Percentiles rank a stretch among this genome's conserved stretches.
Conservation (phyloP, 2,113 vertebrate genomes). For the Pluvialis apricaria region DNA sequence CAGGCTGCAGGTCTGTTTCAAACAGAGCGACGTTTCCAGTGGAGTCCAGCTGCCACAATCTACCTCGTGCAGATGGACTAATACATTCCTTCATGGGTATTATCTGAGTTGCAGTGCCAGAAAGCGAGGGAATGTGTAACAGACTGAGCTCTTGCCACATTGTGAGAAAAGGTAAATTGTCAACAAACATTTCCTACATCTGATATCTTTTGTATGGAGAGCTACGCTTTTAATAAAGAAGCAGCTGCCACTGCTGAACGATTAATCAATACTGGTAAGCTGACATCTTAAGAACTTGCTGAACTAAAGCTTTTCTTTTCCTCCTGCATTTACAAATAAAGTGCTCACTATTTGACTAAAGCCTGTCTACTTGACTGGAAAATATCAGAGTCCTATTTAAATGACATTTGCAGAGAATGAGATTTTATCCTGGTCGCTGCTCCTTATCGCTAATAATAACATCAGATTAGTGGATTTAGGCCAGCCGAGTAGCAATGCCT, state of each 20-base stretch:
- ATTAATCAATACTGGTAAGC: constrained; percentile 77
- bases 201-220: constrained; percentile 63
- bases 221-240: constrained; percentile 75
- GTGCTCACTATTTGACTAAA: constrained; percentile 76
- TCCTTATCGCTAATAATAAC: constrained; percentile 81
- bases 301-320: constrained; percentile 71
- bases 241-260: constrained; percentile 70
- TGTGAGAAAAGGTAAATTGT: constrained; percentile 62
- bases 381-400: constrained; percentile 78
- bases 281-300: constrained; percentile 75
- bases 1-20: background rate
- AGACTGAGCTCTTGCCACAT: background rate
- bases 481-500: constrained; percentile 68
- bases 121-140: background rate
- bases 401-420: constrained; percentile 78
- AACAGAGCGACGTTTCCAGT: background rate
- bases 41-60: constrained; percentile 1
- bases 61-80: constrained; percentile 10
- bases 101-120: background rate
- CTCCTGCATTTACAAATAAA: constrained; percentile 76
- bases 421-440: constrained; percentile 75
- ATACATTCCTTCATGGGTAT: constrained; percentile 9
- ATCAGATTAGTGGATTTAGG: constrained; percentile 82
- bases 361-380: constrained; percentile 73
- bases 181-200: constrained; percentile 71